phyloP scores from a whole-genome alignment of 2,113 vertebrate genomes.

The Ageneiosus marmoratus region DNA sequence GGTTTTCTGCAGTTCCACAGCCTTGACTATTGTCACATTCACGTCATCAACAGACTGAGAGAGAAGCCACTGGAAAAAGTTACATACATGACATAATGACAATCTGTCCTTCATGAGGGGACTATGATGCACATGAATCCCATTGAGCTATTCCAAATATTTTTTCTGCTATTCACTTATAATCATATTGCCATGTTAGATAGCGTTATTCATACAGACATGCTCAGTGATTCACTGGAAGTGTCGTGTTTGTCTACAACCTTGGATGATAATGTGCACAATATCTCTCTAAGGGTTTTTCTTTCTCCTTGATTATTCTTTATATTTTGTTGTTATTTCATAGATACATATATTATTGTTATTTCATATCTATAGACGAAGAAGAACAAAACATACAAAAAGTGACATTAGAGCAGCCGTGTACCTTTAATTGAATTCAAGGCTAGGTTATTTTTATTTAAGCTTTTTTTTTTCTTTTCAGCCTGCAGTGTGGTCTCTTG shows the following conservation, averaged over 20 bases:
- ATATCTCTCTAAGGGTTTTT: not conserved
- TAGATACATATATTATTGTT: no score
- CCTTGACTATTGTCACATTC: not conserved
- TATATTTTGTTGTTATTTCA: not conserved
- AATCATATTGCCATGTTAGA: not conserved
- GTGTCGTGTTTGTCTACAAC: not conserved
- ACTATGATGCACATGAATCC: not conserved
- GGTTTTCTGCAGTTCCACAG: not conserved
- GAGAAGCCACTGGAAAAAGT: not conserved
- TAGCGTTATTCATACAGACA: not conserved
- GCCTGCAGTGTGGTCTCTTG: not conserved
- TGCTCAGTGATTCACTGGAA: not conserved
- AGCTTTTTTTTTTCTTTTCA: not conserved
- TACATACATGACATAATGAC: not conserved
- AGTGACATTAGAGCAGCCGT: not conserved
- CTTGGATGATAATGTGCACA: not conserved
- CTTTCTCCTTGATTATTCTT: not conserved
- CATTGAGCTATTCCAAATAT: not conserved
- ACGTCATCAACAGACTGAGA: not conserved
- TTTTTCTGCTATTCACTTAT: not conserved
- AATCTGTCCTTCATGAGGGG: not conserved
- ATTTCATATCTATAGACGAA: not conserved
- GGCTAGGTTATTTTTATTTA: conserved; percentile 1
- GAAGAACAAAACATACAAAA: not conserved
- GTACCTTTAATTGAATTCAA: not conserved